These are phyloP conservation scores for Melanerpes aurifrons DNA, from an alignment of 2,113 vertebrate species.

Conservation along the genomic window DNA sequence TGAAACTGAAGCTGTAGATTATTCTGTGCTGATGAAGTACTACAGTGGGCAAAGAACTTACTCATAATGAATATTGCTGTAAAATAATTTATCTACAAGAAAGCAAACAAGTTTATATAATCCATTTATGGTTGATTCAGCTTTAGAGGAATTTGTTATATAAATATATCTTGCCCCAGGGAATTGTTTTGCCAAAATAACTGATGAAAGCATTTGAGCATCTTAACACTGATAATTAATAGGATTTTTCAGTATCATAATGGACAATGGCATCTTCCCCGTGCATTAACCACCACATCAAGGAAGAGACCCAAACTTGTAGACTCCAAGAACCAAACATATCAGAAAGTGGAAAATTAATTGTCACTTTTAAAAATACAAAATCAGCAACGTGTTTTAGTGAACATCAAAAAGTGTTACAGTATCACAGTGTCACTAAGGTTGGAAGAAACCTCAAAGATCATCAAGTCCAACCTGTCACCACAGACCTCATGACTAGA, in stretches of 20 bases:
- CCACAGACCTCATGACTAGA: no score
- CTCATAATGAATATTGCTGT: constrained; percentile 48
- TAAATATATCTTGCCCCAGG: constrained; percentile 52
- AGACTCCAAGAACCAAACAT: neutral
- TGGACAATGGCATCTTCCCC: constrained; percentile 14
- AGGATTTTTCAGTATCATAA: constrained; percentile 55
- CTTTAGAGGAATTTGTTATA: constrained; percentile 63
- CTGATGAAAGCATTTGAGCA: constrained; percentile 60
- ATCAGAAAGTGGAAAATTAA: constrained; percentile 34
- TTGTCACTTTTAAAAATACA: constrained; percentile 5
- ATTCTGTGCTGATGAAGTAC: constrained; percentile 46
- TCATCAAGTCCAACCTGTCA: no score
- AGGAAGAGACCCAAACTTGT: constrained; percentile 17
- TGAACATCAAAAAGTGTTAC: neutral
- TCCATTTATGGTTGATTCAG: constrained; percentile 51
- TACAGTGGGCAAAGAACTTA: constrained; percentile 46
- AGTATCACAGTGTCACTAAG: no score
- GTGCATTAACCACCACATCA: neutral
- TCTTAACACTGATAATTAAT: constrained; percentile 69
- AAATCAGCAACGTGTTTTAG: neutral
- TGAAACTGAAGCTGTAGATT: constrained; percentile 54
- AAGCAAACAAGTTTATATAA: constrained; percentile 60
- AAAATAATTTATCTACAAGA: constrained; percentile 68
- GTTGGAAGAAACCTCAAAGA: no score
- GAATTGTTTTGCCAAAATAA: constrained; percentile 60